Evolutionary conservation across 2,888 invertebrate species (phyloP), one percentile per base, ranked within the genome.

Genomic region (Ditula angustiorana): DNA sequence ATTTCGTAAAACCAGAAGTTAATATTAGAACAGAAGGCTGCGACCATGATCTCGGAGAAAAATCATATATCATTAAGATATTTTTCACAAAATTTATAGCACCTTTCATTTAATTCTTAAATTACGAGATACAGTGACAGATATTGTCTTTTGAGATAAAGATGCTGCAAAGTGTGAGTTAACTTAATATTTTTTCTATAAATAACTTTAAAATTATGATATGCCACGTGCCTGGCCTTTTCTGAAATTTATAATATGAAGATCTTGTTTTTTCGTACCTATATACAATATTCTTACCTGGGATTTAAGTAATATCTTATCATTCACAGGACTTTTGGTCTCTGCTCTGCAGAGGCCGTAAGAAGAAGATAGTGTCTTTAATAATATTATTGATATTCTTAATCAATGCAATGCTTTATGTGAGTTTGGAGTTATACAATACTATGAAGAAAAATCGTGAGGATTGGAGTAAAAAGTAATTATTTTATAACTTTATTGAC

Each of bases 381-480:
- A 65, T 82, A 68, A 69, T 89, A 7, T 74, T 90, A 69, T 75
- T 92, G 53, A 68, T 89, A 69, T 75, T 88, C 74, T 77, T 92
- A 67, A 70, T 91, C 53, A 88, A 92, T 80, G 87, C 89, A 35
- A 84, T 91, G 82, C 75, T 91, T 59, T 92, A 88, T 79, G 83
- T 90, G 13, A 88, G 89, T 68, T 73, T 91, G 67, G 85, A 90
- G 75, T 74, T 92, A 13, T 88, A 87, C 67, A 85, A 86, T 73
- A 82, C 82, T 63, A 72, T 90, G 5, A 88, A 74, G 70, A 81
- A 71, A 62, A 83, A 80, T 69, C 77, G 81, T 50, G 86, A 82
- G 70, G 76, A 82, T 52, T 90, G 90, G 90, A 86, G 78, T 72
- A 85, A 83, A 65, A 88, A 82, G 91, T 90, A 72, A 71, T 2